Evolutionary conservation across 2,888 invertebrate species (phyloP).

Genomic region (Temnothorax unifasciatus): DNA sequence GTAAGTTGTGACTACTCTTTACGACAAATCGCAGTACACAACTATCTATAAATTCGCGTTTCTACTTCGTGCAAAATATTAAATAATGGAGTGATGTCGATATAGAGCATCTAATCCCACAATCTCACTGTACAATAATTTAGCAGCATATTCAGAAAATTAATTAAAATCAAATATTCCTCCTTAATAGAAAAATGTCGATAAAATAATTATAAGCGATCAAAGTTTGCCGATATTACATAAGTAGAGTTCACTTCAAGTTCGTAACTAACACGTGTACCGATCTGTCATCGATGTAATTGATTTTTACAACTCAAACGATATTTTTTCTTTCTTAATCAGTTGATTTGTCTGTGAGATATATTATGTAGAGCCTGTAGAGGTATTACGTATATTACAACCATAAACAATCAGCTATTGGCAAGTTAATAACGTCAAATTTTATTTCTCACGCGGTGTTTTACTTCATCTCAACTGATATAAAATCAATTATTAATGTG

Average conservation of each 20-base stretch:
- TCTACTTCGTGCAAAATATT: neutral
- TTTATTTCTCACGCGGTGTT: neutral
- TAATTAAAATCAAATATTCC: neutral
- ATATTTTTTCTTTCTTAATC: neutral
- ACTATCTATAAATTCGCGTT: neutral
- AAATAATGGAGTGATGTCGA: neutral
- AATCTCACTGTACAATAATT: neutral
- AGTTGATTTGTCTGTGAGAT: neutral
- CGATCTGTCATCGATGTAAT: neutral
- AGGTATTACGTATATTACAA: neutral
- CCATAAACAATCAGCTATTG: too few relatives aligned
- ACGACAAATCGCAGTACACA: conserved; percentile 35
- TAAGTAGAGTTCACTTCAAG: neutral
- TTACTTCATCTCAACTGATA: neutral
- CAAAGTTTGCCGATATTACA: neutral
- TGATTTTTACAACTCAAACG: neutral
- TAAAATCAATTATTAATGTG: too few relatives aligned
- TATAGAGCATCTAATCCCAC: neutral
- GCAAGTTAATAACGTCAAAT: neutral
- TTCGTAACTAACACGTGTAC: neutral
- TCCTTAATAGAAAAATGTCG: neutral
- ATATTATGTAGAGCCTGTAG: neutral
- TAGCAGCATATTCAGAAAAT: neutral
- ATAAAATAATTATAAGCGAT: conserved; percentile 8
- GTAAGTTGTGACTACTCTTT: conserved; percentile 48